Evolutionary conservation across 2,797 vertebrate species (phyloP), one percentile per base, ranked within the genome.

Genomic region (Spinibarbus caldwelli): DNA sequence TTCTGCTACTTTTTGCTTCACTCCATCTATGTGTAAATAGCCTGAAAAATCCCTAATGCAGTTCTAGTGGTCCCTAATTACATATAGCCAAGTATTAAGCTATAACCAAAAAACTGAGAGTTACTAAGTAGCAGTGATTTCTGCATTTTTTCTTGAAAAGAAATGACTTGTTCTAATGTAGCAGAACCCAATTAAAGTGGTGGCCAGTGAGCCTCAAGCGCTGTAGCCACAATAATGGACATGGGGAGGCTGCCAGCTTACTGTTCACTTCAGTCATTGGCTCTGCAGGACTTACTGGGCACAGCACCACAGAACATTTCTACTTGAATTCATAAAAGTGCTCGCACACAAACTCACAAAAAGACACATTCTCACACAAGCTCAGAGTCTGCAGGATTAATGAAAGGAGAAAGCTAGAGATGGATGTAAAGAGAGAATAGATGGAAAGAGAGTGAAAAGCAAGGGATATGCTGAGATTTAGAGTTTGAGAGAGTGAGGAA

Each of bases 391-490:
- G 43, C 41, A 70, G 49, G 38, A 34, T 70, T 57, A 45, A 78
- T 57, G 49, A n/a, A 70, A 70, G 49, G 17, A 43, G 36, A 62
- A 36, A 34, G 14, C 36, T 36, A 70, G 49, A 43, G 73, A 78
- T 54, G 47, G 34, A 54, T 57, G 59, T 14, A 66, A 75, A 84
- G 66, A 59, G 38, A 70, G 36, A 70, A 68, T 84, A 54, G 47
- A 84, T 23, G 36, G 19, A 43, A 73, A 34, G 38, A 72, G 15
- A 10, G 54, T 31, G 41, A 41, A 17, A 45, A 3, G 88, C 87
- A 91, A 89, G 85, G 84, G 82, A 84, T 62, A 90, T 71, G 41
- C 80, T 89, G 41, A 36, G 64, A 85, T 78, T 67, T 78, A 14
- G 26, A 79, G 64, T 59, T 77, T 89, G 62, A 5, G 10, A 67